Evolutionary conservation across 2,888 invertebrate species (phyloP), one percentile per base, ranked within the genome.

Genomic region (Stenolophus ochropezus): DNA sequence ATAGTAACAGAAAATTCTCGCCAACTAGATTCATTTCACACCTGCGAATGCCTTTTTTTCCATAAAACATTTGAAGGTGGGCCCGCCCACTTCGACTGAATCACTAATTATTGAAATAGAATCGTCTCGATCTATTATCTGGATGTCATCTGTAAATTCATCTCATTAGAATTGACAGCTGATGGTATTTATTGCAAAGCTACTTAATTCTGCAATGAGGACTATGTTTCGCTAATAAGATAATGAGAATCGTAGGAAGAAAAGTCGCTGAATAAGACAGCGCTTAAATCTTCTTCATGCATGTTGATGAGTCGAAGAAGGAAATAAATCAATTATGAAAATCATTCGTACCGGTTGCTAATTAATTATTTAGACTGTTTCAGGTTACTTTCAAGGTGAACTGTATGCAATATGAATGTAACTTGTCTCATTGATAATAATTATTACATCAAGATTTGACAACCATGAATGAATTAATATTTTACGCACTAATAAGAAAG

Each of bases 101-200:
- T 69, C 33, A 16, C 33, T 21, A 49, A 23, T 25, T 74, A 74
- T 74, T 51, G 25, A 53, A 74, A 74, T 49, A 51, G 23, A 27
- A 14, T 47, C 14, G 51, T 74, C 21, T 61, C 23, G 61, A 61
- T 61, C 61, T 61, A 25, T 25, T 25, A 25, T 61, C 61, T 69
- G 8, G 20, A 33, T 69, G 65, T 69, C 65, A 33, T 18, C 8
- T 69, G 8, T 69, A 69, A 18, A 69, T 42, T 69, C 65, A 69
- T 16, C 8, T 69, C 27, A 69, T 69, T 69, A 69, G 27, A 33
- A 69, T 69, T 69, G 65, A 69, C 65, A 69, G 65, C 18, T 69
- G 65, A 33, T 33, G 14, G 33, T 69, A 69, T 69, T 69, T 69
- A 69, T 69, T 69, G 20, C 16, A 6, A 16, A 33, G 65, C 65